A percentile compares a stretch with the other conserved stretches of the same genome.
These are phyloP conservation scores for Ptilorrhoa leucosticta DNA, from an alignment of 2,113 vertebrate genomes.

Conservation along the genomic window DNA sequence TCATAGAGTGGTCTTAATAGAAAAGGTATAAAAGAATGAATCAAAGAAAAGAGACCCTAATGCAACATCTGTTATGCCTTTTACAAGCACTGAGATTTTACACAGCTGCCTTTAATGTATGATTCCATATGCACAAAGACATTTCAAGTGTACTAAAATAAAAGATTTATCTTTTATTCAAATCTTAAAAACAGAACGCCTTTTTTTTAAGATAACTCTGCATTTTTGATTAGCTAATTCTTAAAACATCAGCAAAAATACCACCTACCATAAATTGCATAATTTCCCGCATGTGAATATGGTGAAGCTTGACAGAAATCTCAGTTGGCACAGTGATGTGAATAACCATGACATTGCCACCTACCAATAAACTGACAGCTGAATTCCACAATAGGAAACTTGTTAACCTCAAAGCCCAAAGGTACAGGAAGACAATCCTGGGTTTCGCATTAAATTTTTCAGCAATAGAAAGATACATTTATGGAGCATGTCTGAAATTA, in stretches of 20 bases:
- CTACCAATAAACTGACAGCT: slow-evolving; percentile 9
- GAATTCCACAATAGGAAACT: slow-evolving; percentile 20
- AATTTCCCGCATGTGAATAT: background rate
- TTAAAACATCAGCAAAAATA: background rate
- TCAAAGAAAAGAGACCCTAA: background rate
- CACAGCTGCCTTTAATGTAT: background rate
- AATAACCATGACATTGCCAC: slow-evolving; percentile 16
- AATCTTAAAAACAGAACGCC: background rate
- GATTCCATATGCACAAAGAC: background rate
- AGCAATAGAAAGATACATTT: background rate
- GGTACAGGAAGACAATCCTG: background rate
- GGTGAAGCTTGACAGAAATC: slow-evolving; percentile 9
- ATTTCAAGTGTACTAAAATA: background rate
- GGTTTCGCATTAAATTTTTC: background rate
- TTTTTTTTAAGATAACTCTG: background rate
- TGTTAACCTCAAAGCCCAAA: slow-evolving; percentile 5
- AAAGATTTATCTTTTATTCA: background rate
- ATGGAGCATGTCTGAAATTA: background rate
- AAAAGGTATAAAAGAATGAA: background rate
- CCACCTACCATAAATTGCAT: background rate
- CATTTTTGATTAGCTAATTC: background rate
- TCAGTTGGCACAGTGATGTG: background rate
- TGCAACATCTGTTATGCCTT: background rate
- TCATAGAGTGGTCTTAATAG: slow-evolving; percentile 1
- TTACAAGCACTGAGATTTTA: background rate